A percentile compares a stretch with the other conserved stretches of the same genome.
phyloP scores from a whole-genome alignment of 2,888 invertebrate genomes.

The Ophioninae sp. region DNA sequence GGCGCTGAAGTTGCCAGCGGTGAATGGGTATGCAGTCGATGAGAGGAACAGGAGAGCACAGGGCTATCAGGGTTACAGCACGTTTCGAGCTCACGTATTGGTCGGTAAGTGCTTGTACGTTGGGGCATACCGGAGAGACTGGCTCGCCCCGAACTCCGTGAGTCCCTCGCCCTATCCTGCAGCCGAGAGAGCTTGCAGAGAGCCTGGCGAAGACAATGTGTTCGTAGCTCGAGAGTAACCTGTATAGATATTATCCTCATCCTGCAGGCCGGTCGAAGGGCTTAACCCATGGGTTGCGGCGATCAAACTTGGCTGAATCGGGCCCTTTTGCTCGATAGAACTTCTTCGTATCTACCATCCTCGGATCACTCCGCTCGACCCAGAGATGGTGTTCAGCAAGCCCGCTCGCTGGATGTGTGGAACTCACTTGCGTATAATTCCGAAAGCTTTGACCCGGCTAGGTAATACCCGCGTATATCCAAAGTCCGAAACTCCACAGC shows the following conservation, averaged over 20 bases:
- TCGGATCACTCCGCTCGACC: background rate
- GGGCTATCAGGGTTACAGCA: conserved; percentile 57
- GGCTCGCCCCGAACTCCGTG: background rate
- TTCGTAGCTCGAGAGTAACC: conserved; percentile 19
- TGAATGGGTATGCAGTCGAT: conserved; percentile 27
- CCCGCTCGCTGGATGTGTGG: conserved; percentile 24
- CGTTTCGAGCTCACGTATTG: conserved; percentile 59
- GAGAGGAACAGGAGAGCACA: conserved; percentile 41
- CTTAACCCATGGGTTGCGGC: conserved; percentile 16
- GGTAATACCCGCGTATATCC: conserved; percentile 20
- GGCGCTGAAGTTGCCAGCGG: conserved; percentile 31
- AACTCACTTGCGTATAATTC: conserved; percentile 43
- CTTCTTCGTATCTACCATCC: background rate
- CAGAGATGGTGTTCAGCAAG: background rate
- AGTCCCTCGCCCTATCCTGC: background rate
- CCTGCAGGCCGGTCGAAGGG: conserved; percentile 15
- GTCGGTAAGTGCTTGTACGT: conserved; percentile 61
- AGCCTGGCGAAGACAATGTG: conserved; percentile 56
- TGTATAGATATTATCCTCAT: background rate
- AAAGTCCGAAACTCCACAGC: conserved; percentile 19
- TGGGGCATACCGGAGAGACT: conserved; percentile 49
- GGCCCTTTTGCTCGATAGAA: conserved; percentile 30
- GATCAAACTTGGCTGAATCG: background rate
- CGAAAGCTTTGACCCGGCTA: conserved; percentile 24
- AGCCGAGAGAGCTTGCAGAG: conserved; percentile 8